A percentile compares a stretch with the other conserved stretches of the same genome.
Evolutionary conservation across 2,888 invertebrate genomes (phyloP).

Genomic region (Strigamia maritima): DNA sequence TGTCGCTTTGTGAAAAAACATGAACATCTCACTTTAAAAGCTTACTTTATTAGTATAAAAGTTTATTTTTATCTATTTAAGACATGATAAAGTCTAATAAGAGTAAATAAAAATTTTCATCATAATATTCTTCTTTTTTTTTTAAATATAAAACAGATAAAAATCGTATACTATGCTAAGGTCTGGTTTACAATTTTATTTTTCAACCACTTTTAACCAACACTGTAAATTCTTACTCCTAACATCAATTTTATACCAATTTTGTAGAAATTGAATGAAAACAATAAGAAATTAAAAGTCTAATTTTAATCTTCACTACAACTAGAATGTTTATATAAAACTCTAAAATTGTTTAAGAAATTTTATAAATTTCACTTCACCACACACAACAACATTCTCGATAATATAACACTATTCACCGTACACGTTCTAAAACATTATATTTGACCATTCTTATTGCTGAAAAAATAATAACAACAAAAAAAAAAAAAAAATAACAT

Average conservation of each 20-base stretch:
- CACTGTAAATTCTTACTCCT: background rate
- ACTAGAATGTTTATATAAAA: background rate
- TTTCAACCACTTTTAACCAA: conserved; percentile 11
- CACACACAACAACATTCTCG: conserved; percentile 7
- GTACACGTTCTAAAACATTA: conserved; percentile 3
- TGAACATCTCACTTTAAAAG: background rate
- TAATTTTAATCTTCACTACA: background rate
- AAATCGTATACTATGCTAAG: conserved; percentile 15
- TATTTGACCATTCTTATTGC: background rate
- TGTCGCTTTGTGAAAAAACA: background rate
- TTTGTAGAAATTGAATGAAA: background rate
- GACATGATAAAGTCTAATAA: background rate
- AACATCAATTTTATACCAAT: conserved; percentile 19
- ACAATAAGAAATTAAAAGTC: background rate
- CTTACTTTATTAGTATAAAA: conserved; percentile 16
- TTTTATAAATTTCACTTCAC: conserved; percentile 16
- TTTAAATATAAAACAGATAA: conserved; percentile 12
- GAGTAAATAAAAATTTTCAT: conserved; percentile 12
- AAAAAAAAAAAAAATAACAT: background rate
- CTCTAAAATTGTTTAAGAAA: background rate
- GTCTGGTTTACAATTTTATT: conserved; percentile 15
- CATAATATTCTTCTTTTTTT: background rate
- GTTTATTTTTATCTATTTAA: background rate
- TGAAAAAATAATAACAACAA: background rate
- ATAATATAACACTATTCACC: background rate